A percentile compares a stretch with the other conserved stretches of the same genome.
phyloP scores from a whole-genome alignment of 2,888 invertebrate species.

The Callosobruchus maculatus region DNA sequence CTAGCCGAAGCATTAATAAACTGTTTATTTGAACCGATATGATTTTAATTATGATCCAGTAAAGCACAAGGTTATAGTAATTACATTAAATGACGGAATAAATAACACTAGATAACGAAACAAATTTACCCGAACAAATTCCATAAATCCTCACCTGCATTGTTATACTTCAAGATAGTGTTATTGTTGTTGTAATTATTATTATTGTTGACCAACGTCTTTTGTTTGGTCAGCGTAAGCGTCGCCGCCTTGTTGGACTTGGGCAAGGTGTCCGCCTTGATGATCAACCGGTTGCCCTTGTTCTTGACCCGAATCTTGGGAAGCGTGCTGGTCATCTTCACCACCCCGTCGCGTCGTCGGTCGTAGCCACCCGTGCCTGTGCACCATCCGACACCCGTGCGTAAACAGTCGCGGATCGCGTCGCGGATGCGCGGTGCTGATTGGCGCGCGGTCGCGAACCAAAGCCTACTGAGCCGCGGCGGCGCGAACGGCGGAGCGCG shows the following conservation, averaged over 20 bases:
- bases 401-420: neutral
- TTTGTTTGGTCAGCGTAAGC: conserved; percentile 19
- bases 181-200: conserved; percentile 16
- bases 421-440: neutral
- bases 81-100: too few relatives aligned
- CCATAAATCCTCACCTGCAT: conserved; percentile 26
- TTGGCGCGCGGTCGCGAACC: neutral
- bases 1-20: too few relatives aligned
- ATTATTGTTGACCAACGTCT: conserved; percentile 13
- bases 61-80: too few relatives aligned
- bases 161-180: conserved; percentile 26
- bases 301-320: conserved; percentile 45
- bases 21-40: too few relatives aligned
- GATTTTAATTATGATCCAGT: too few relatives aligned
- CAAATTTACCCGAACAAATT: too few relatives aligned
- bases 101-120: too few relatives aligned
- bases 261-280: conserved; percentile 34
- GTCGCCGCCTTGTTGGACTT: conserved; percentile 30
- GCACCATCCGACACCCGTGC: neutral
- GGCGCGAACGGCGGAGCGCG: neutral
- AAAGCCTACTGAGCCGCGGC: neutral
- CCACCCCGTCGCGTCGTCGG: neutral
- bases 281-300: conserved; percentile 36
- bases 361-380: too few relatives aligned
- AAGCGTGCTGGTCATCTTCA: conserved; percentile 31